Base-by-base conservation (phyloP, 2,113 vertebrate species). In the Carettochelys insculpta region DNA sequence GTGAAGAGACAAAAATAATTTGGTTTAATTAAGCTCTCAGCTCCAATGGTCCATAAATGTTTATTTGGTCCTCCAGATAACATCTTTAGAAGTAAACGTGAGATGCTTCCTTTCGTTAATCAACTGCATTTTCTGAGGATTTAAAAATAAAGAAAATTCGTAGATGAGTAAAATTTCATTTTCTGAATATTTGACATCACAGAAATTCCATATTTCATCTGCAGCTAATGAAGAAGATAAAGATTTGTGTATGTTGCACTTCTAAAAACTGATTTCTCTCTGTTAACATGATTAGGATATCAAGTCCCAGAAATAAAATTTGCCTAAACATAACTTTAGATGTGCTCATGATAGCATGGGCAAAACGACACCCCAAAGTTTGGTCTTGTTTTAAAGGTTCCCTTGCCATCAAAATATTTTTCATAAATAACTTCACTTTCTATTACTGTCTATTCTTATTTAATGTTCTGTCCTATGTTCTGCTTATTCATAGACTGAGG, bases 1-100 rank as follows among this genome's bases (percentile, higher is more conserved):
- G 12, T 0, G 1, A 5, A 0, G 0, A 3, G 31, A 68, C 11
- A 56, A 25, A 54, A 29, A 10, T 2, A 65, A 9, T 1, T 38
- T 68, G 73, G 77, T 1, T 90, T 11, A 79, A 8, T 83, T 5
- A 94, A 38, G 19, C 73, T 17, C 82, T 92, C 81, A 79, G 92
- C 75, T 95, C 71, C 87, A 48, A 19, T 25, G 53, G 92, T 61
- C 78, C 90, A 88, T 5, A 34, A 71, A 86, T 50, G 5, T 10
- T 12, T 19, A 8, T 56, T 79, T 88, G 92, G 77, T 84, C 92
- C 91, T 77, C 81, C 84, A 79, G 77, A 80, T 7, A 43, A 88
- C 91, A 17, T 83, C 90, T 34, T 24, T 1, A 17, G 25, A 47
- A 61, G 14, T 2, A 0, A 89, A 12, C 79, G 29, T 85, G 27